Base-by-base conservation (phyloP, 1,140 invertebrate genomes). In the Tetramorium parvispinum region DNA sequence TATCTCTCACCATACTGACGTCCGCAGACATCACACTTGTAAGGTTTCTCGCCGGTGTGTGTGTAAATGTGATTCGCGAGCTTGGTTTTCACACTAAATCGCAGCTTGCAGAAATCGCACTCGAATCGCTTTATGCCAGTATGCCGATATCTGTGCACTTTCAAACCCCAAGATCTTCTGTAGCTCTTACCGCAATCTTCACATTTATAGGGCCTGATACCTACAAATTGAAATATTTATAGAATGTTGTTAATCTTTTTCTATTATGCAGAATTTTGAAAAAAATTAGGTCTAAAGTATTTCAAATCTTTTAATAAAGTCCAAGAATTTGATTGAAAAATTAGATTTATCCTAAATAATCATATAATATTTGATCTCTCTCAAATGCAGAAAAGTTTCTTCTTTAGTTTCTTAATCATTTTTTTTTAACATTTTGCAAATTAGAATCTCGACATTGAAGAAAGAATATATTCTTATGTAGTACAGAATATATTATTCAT, bases 51-150 rank as follows among this genome's bases (percentile, higher is more conserved):
- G 11, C 79, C 89, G 24, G 32, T 81, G 21, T 87, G 88, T 2
- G 59, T 81, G 49, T 77, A 89, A 61, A 90, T 89, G 11, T 90
- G 88, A 70, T 89, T 90, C 6, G 89, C 86, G 13, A 90, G 49
- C 21, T 90, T 89, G 10, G 89, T 77, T n/a, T 89, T 85, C 65
- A 85, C 55, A 63, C 78, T 21, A 57, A 90, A 90, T 10, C 88
- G 59, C 59, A 85, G 79, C 82, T 90, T 90, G 86, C 88, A 88
- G 37, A 90, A 86, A 2, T 87, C 24, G 37, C 86, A 89, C 32
- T 90, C 86, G 71, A 85, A 90, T 59, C 66, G 81, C 11, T 90
- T 90, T 81, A 87, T 51, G 43, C 89, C 87, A 2, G 75, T 87
- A 71, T 89, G 86, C 37, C 77, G 55, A 61, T 86, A 82, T 70